Evolutionary conservation across 2,797 vertebrate genomes (phyloP), one percentile per base, ranked within the genome.

Genomic region (Echiichthys vipera): DNA sequence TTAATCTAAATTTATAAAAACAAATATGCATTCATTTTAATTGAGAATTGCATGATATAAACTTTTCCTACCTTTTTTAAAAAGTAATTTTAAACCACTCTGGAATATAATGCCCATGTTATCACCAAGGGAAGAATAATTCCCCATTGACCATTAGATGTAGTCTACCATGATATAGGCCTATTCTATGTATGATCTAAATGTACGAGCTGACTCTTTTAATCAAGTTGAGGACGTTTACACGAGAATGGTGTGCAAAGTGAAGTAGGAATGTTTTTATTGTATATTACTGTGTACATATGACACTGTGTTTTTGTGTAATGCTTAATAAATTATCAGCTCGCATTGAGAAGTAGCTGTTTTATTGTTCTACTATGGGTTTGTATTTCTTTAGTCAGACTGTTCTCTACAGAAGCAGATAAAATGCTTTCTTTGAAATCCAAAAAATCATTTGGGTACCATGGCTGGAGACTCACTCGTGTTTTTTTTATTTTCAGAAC

Each of bases 311-410:
- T 83, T 93, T 91, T 92, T 93, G 90, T 94, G 92, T 90, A 91
- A 89, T 92, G 85, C 86, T 81, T 87, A 95, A 95, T 95, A 94
- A 95, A 94, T 94, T 94, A 94, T 95, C 86, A 91, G 87, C 88
- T 86, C 84, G 77, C 84, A 87, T 80, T 81, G 65, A 77, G 53
- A 54, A 87, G 69, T 78, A 88, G 75, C 55, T 72, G 77, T 66
- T 80, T 86, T 77, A 40, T 65, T 88, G 77, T 87, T 88, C 14
- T 59, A 49, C 11, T 29, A 1, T 65, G n/a, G 20, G 3, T 64
- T 71, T 25, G 9, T 51, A 22, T 40, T 6, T 36, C 1, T 73
- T 36, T 14, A 29, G 14, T 25, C 20, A 32, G 40, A n/a, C 27
- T 56, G 40, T 37, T 13, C 34, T 39, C 17, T 2, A n/a, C 2